Conservation (phyloP, 2,113 vertebrate species). For the Archocentrus centrarchus region DNA sequence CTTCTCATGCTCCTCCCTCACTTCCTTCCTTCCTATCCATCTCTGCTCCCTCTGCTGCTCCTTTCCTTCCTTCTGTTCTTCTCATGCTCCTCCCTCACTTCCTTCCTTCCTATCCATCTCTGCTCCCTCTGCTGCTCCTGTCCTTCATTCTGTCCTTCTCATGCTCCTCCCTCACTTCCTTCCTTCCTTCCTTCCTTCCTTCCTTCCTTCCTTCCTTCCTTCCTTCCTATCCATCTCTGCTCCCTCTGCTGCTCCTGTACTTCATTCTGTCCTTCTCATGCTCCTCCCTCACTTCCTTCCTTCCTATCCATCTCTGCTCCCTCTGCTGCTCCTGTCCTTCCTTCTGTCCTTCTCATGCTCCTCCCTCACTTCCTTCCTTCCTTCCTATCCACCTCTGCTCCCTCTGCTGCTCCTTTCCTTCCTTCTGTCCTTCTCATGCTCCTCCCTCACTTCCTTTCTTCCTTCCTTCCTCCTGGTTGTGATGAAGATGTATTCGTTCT, state of each 20-base stretch:
- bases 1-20: no score
- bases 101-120: no score
- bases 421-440: no score
- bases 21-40: accelerated
- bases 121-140: no score
- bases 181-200: neutral
- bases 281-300: accelerated
- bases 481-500: neutral
- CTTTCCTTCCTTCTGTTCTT: no score
- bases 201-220: neutral
- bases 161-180: no score
- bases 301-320: neutral
- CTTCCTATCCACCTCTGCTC: neutral
- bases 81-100: accelerated
- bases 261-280: no score
- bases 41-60: neutral
- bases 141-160: no score
- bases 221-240: accelerated
- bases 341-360: no score
- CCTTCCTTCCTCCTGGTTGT: neutral
- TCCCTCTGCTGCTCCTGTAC: accelerated
- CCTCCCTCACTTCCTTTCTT: no score
- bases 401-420: no score
- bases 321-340: no score
- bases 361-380: accelerated